A percentile compares a stretch with the other conserved stretches of the same genome.
Evolutionary conservation across 1,140 invertebrate genomes (phyloP).

Genomic region (Ceratina japonica): DNA sequence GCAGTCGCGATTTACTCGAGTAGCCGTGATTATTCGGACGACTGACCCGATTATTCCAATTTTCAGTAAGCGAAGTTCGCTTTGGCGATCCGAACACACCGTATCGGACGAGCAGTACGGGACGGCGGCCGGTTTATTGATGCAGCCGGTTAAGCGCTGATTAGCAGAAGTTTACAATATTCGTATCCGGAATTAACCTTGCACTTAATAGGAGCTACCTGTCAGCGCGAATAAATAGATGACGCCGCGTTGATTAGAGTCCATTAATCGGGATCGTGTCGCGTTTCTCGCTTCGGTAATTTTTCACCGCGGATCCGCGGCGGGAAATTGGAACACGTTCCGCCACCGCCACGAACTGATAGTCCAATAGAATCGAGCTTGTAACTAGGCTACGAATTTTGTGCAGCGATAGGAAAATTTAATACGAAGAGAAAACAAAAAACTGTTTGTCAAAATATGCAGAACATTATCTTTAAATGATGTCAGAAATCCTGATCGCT

Average conservation of each 20-base stretch:
- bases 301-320: neutral
- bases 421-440: too few relatives aligned
- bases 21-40: slow-evolving; percentile 37
- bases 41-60: slow-evolving; percentile 56
- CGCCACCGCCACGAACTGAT: too few relatives aligned
- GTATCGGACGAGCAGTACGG: slow-evolving; percentile 27
- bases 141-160: slow-evolving; percentile 61
- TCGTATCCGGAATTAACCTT: slow-evolving; percentile 54
- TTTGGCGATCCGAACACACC: slow-evolving; percentile 45
- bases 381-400: too few relatives aligned
- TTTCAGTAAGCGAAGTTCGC: slow-evolving; percentile 43
- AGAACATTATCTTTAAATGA: too few relatives aligned
- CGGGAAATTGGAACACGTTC: neutral
- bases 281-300: slow-evolving; percentile 11
- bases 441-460: too few relatives aligned
- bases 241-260: slow-evolving; percentile 50
- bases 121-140: slow-evolving; percentile 55
- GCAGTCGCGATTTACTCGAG: slow-evolving; percentile 50
- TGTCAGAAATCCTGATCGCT: too few relatives aligned
- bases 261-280: slow-evolving; percentile 23
- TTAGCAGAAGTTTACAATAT: slow-evolving; percentile 65
- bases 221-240: slow-evolving; percentile 41
- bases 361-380: neutral
- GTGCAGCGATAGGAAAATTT: too few relatives aligned
- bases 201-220: slow-evolving; percentile 33